phyloP scores from a whole-genome alignment of 92 coral and sea anemone genomes.

The Actinernus sp. region DNA sequence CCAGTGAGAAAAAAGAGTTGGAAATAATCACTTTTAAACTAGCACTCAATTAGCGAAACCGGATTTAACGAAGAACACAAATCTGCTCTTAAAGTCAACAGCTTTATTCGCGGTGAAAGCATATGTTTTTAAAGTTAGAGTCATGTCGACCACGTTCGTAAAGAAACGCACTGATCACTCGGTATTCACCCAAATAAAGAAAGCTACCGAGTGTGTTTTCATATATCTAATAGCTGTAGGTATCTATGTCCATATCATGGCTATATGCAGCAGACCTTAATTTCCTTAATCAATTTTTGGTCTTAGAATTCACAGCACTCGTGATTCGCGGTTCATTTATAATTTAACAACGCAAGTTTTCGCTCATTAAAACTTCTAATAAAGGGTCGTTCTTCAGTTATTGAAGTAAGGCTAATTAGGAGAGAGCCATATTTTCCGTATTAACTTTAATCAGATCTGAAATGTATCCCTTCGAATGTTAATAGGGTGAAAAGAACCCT shows the following conservation, averaged over 20 bases:
- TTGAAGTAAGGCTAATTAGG: constrained; percentile 72
- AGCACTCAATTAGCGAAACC: neutral
- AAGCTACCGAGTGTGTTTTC: too few relatives aligned
- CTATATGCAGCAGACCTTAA: constrained; percentile 45
- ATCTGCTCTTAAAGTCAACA: neutral
- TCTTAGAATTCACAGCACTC: constrained; percentile 17
- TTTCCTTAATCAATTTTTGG: constrained; percentile 37
- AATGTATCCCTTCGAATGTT: constrained; percentile 64
- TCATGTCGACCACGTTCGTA: too few relatives aligned
- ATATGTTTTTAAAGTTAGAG: neutral
- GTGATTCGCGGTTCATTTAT: constrained; percentile 27
- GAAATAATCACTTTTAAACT: neutral
- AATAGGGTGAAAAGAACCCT: constrained; percentile 36
- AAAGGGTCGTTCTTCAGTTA: constrained; percentile 27
- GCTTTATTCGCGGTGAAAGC: neutral
- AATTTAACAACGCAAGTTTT: constrained; percentile 32
- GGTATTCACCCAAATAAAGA: too few relatives aligned
- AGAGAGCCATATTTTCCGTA: constrained; percentile 34
- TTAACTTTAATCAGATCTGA: constrained; percentile 78
- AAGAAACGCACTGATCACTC: too few relatives aligned
- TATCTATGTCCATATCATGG: constrained; percentile 66
- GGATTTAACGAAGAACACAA: neutral
- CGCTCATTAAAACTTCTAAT: constrained; percentile 39
- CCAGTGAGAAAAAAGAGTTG: neutral
- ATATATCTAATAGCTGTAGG: constrained; percentile 35